These are phyloP conservation scores for Choloepus didactylus DNA, from an alignment of 2,797 vertebrate species.

Conservation along the genomic window DNA sequence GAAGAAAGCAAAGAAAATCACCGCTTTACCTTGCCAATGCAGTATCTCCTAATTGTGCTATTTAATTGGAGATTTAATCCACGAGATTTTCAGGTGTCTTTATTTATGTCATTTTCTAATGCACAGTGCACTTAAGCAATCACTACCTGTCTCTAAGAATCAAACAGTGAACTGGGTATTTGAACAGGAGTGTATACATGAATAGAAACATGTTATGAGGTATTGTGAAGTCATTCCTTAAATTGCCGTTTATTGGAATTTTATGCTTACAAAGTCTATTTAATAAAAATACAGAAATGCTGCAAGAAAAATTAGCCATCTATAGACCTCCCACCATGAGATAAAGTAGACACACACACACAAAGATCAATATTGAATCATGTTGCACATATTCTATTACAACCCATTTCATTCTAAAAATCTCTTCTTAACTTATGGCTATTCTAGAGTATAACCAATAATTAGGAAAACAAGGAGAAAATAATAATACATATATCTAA, in stretches of 20 bases:
- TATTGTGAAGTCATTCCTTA: background rate
- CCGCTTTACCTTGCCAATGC: background rate
- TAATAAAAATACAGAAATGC: background rate
- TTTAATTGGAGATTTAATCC: background rate
- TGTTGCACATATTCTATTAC: background rate
- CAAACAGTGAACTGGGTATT: background rate
- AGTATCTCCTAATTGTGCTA: background rate
- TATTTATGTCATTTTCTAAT: background rate
- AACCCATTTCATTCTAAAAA: background rate
- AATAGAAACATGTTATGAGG: background rate
- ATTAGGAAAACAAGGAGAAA: slow-evolving; percentile 11
- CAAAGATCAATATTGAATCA: background rate
- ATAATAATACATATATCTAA: background rate
- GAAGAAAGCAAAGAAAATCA: background rate
- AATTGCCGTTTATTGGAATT: background rate
- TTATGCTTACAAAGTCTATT: background rate
- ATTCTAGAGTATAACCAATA: background rate
- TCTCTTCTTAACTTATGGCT: background rate
- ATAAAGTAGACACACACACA: background rate
- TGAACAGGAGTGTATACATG: background rate
- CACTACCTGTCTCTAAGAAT: background rate
- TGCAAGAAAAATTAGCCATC: background rate
- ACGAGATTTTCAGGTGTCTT: background rate
- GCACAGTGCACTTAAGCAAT: background rate
- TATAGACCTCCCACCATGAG: background rate